Evolutionary conservation across 1,140 invertebrate genomes (phyloP), one percentile per base, ranked within the genome.

Genomic region (Nautilus pompilius): DNA sequence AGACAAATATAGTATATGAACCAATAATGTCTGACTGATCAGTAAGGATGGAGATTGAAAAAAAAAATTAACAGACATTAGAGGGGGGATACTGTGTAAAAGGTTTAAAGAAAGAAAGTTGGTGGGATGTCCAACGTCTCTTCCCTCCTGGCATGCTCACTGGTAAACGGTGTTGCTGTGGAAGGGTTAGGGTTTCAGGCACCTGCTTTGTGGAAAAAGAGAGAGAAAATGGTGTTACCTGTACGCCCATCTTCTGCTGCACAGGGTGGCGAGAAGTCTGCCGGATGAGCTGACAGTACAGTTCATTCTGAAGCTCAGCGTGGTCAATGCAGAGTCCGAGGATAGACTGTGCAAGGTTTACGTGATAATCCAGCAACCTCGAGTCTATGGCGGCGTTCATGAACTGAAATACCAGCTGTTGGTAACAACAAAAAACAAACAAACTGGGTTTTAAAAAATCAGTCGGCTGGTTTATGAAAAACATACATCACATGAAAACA

Each of bases 301-400:
- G 87, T 87, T 97, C 95, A 75, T 92, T 90, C 78, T 96, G 93
- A 62, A 97, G 86, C 83, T 96, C 93, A 59, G 89, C 87, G 77
- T 91, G 89, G 71, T 93, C 90, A 49, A 97, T 84, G 82, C 93
- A 96, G 74, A 93, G 90, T 78, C 94, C 91, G 49, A 97, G 84
- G 10, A 94, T 91, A 81, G 95, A 95, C 87, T 97, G 95, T 26
- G 93, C 94, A 64, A 98, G 84, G 53, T 93, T 91, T 70, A 97
- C 93, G 78, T 97, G 95, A 81, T 96, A 95, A 83, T 97, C 95
- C 72, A 98, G 95, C 71, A 93, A 93, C 36, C 93, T 91, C 72
- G 95, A 92, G 83, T 97, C 95, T 64, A 98, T 90, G 20, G 90
- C 89, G 66, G 95, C 93, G 20, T 92, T 95, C 87, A 93, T 95